Evolutionary conservation across 2,113 vertebrate species (phyloP), one percentile per base, ranked within the genome.

Genomic region (Melospiza melodia): DNA sequence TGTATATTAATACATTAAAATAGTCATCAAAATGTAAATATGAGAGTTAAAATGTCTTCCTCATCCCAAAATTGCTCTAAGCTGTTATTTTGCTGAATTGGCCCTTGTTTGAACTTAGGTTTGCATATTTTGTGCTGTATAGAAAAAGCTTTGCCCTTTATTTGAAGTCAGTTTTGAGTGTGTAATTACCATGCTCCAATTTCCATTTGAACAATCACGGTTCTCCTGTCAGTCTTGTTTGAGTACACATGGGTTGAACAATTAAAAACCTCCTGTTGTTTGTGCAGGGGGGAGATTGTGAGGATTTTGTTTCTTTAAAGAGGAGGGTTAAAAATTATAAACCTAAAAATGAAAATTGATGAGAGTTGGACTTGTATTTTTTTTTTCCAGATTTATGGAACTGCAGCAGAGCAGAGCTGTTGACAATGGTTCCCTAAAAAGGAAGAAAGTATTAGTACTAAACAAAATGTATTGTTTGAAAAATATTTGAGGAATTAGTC

Each of bases 41-140:
- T 30, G 44, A 92, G 62, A 66, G 35, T 69, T 46, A 69, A 89
- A 92, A 94, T 54, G 59, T 81, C 92, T 91, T 67, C 84, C 77
- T 11, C 71, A 43, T 80, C 59, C 84, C 68, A 68, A 91, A 79
- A 86, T 87, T 92, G 31, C 25, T 74, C 25, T 68, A 14, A 66
- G 65, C 31, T 78, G 12, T 57, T 37, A 46, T 78, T 95, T 86
- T 89, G 41, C 49, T 89, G 44, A 87, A 72, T 23, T 58, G 23
- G 30, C 67, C 55, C 27, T 62, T 87, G 18, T 85, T 68, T 89
- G 90, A 96, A 92, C 85, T 86, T 57, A 35, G 43, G 30, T 80
- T 88, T 83, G 57, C 16, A 0, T 76, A 37, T 72, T 94, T 95
- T 86, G 57, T 81, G n/a, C 65, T 44, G 27, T 27, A 35, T 15